phyloP scores from a whole-genome alignment of 2,113 vertebrate genomes.

The Burhinus bistriatus region DNA sequence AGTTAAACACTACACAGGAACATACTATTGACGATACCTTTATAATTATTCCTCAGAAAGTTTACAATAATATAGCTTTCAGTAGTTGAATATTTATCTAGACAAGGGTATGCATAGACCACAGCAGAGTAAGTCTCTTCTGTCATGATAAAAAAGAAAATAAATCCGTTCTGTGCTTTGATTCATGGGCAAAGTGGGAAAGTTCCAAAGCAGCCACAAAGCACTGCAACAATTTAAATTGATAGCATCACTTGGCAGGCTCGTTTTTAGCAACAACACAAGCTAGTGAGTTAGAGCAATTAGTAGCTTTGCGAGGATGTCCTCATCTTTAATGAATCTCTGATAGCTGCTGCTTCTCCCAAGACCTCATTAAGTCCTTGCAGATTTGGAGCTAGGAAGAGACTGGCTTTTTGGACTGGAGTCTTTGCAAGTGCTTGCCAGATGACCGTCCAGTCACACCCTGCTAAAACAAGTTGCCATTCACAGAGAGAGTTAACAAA shows the following conservation, averaged over 20 bases:
- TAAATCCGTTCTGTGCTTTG: not conserved
- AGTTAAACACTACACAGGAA: not conserved
- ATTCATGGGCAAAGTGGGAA: not conserved
- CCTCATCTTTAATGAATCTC: conserved; percentile 21
- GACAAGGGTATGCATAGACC: not conserved
- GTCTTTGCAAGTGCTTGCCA: not conserved
- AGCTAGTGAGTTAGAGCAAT: conserved; percentile 11
- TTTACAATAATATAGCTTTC: not conserved
- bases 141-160: not conserved
- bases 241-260: not conserved
- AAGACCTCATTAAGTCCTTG: conserved; percentile 20
- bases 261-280: not conserved
- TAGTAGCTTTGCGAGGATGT: not conserved
- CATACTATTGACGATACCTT: not conserved
- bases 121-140: not conserved
- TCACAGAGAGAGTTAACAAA: not conserved
- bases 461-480: not conserved
- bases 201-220: not conserved
- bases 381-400: not conserved
- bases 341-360: not conserved
- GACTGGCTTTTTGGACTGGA: not conserved
- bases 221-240: not conserved
- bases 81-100: not conserved
- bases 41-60: not conserved
- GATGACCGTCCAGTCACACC: not conserved